Evolutionary conservation across 1,140 invertebrate genomes (phyloP).

Genomic region (Drosophila sproati): DNA sequence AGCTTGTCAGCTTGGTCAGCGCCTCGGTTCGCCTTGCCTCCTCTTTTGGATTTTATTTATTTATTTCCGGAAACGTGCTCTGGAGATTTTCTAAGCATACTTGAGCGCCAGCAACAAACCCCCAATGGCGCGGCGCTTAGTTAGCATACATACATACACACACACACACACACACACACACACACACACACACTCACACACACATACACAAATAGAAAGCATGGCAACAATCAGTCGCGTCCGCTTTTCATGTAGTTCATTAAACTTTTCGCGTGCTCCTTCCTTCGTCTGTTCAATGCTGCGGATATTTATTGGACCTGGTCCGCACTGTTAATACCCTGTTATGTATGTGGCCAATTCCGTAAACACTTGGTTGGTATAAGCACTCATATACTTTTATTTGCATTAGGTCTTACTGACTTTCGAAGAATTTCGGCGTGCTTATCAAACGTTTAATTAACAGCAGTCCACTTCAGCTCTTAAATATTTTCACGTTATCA

Average conservation of each 20-base stretch:
- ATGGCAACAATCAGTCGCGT: slow-evolving; percentile 45
- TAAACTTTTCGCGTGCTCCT: slow-evolving; percentile 63
- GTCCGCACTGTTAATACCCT: slow-evolving; percentile 20
- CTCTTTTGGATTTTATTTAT: slow-evolving; percentile 72
- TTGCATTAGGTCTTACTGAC: no score
- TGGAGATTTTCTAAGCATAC: slow-evolving; percentile 74
- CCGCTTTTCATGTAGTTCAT: slow-evolving; percentile 71
- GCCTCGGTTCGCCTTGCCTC: slow-evolving; percentile 5
- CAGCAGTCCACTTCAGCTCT: not conserved
- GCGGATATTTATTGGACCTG: slow-evolving; percentile 6
- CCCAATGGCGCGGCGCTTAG: slow-evolving; percentile 46
- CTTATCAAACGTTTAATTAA: no score
- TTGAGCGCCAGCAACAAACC: slow-evolving; percentile 28
- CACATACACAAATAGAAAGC: slow-evolving; percentile 8
- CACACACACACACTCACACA: slow-evolving; percentile 2
- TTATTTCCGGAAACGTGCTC: slow-evolving; percentile 83
- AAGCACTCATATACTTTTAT: no score
- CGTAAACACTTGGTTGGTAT: no score
- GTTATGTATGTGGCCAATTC: no score
- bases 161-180: slow-evolving; percentile 34
- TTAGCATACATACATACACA: slow-evolving; percentile 50
- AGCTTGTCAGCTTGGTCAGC: slow-evolving; percentile 14
- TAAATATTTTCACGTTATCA: not conserved
- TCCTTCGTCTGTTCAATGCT: slow-evolving; percentile 15
- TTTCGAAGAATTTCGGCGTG: no score